Base-by-base conservation (phyloP, 2,888 invertebrate genomes). In the Rotaria macrura region DNA sequence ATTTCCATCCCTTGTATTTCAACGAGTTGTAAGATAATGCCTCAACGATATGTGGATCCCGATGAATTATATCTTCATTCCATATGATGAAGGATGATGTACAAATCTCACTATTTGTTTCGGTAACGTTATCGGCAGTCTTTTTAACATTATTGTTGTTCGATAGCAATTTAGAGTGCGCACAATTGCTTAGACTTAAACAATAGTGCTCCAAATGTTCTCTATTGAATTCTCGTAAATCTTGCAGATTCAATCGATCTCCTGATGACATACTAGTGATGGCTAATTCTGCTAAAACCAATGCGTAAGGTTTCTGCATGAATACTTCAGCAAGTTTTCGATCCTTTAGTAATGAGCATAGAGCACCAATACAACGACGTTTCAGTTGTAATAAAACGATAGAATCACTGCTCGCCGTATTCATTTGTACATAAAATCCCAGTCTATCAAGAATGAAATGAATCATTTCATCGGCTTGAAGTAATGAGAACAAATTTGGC, bases 81-180 rank as follows among this genome's bases (percentile, higher is more conserved):
- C 54, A 54, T 7, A 54, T 54, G 9, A 2, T 34, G 34, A 25
- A 65, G 29, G 25, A 65, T 65, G 25, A 65, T 34, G 34, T 25
- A 65, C 34, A 29, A 65, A 14, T 25, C 17, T 9, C 0, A 34
- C 34, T 25, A 20, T 29, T 34, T 29, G 6, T 17, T 3, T n/a
- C 4, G 2, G 25, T 29, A 2, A 3, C 1, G 23, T 4, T 3
- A 20, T 20, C 0, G 0, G 1, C 6, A 20, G 9, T 10, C 0
- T 38, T 4, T 23, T 23, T 6, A 10, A 38, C 72, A 72, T 72
- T 38, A n/a, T 43, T 14, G 23, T 72, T 23, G 10, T 79, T 7
- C 7, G 23, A 1, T 25, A 40, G 4, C 10, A 25, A 0, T 79
- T 43, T 79, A 7, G 3, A 43, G 25, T 25, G 43, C 10, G 25